Evolutionary conservation across 2,797 vertebrate genomes (phyloP).

Genomic region (Furcifer pardalis): DNA sequence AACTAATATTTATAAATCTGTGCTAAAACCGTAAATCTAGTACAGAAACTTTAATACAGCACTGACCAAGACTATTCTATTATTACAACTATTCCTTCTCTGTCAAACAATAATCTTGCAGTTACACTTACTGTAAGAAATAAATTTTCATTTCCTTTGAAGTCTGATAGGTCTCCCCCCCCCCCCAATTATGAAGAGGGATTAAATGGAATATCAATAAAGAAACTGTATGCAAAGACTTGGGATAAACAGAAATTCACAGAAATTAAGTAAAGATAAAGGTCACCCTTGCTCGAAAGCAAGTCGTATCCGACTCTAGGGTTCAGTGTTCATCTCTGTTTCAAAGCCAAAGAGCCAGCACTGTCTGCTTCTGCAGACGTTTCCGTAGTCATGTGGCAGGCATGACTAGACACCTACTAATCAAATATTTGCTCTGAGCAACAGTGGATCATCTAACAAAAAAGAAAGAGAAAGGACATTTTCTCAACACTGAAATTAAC

Average conservation of each 20-base stretch:
- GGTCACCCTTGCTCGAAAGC: no score
- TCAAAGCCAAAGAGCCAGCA: no score
- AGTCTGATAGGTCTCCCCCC: background rate
- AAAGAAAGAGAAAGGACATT: background rate
- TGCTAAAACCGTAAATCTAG: background rate
- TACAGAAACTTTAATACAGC: background rate
- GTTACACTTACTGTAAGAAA: slow-evolving; percentile 4
- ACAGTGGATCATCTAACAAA: background rate
- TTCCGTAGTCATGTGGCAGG: no score
- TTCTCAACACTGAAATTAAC: slow-evolving; percentile 43
- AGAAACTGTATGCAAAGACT: background rate
- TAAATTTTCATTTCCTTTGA: background rate
- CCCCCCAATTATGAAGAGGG: background rate
- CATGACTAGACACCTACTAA: no score
- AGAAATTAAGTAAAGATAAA: no score
- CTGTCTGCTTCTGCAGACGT: no score
- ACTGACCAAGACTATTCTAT: fast-evolving
- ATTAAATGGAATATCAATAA: background rate
- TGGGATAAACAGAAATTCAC: fast-evolving
- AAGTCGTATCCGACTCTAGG: no score
- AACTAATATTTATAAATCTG: background rate
- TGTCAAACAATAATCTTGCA: background rate
- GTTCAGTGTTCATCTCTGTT: no score
- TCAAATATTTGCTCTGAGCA: background rate
- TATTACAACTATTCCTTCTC: background rate